Conservation (phyloP, 1,140 invertebrate species). For the Coptotermes formosanus region DNA sequence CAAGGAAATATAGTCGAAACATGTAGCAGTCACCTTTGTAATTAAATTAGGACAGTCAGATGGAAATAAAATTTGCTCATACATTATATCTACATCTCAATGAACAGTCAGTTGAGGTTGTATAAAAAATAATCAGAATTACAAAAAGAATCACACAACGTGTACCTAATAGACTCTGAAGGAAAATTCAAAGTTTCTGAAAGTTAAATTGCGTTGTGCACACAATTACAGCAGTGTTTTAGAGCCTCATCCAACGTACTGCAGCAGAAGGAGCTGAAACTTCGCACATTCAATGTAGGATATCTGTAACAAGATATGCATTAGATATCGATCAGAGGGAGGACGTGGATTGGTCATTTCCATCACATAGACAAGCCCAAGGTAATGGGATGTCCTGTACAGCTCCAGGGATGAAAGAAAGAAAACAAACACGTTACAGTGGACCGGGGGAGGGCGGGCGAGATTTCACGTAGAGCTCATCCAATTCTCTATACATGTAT, state of each 20-base stretch:
- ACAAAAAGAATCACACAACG: too few relatives aligned
- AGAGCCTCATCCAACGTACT: neutral
- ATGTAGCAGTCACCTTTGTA: too few relatives aligned
- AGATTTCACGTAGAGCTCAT: neutral
- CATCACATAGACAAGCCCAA: neutral
- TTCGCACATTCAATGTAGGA: neutral
- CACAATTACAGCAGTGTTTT: too few relatives aligned
- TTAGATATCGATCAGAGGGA: neutral
- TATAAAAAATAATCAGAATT: too few relatives aligned
- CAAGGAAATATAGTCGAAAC: too few relatives aligned
- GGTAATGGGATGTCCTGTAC: slow-evolving; percentile 7
- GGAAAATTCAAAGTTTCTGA: too few relatives aligned
- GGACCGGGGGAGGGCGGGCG: neutral
- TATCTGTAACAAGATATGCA: neutral
- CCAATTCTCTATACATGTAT: neutral
- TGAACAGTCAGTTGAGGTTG: too few relatives aligned
- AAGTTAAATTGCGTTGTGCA: too few relatives aligned
- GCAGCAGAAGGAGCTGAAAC: neutral
- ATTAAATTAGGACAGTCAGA: too few relatives aligned
- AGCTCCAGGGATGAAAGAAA: slow-evolving; percentile 13
- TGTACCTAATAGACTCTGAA: too few relatives aligned
- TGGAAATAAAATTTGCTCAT: too few relatives aligned
- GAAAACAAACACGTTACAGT: neutral
- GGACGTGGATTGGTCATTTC: neutral
- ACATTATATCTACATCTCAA: too few relatives aligned